Percentiles rank a stretch among this genome's conserved stretches.
Conservation (phyloP, 2,888 invertebrate species). For the Octodonta nipae region DNA sequence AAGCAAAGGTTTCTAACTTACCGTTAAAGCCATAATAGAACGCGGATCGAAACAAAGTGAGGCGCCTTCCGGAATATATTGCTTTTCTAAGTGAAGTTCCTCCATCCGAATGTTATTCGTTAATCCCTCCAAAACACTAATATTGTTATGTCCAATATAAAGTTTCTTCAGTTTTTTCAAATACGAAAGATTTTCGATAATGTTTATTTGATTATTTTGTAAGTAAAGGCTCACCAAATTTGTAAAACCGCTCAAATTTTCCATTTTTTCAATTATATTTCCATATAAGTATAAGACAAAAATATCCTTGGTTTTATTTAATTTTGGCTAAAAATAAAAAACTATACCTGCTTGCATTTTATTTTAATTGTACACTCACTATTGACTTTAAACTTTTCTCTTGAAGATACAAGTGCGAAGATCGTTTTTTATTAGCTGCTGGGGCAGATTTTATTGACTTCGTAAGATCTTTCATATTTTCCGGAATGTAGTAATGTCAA, state of each 20-base stretch:
- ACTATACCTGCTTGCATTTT: too few species aligned
- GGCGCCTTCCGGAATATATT: constrained; percentile 42
- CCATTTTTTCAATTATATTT: constrained; percentile 46
- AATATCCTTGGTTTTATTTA: constrained; percentile 33
- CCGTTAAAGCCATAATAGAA: constrained; percentile 44
- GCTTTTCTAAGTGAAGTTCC: constrained; percentile 57
- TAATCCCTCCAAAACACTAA: constrained; percentile 56
- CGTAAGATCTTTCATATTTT: background rate
- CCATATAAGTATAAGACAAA: constrained; percentile 49
- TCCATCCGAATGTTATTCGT: constrained; percentile 45
- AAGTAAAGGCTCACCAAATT: constrained; percentile 55
- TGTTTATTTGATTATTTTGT: constrained; percentile 68
- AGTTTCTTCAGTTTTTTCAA: constrained; percentile 60
- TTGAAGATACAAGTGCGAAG: constrained; percentile 20
- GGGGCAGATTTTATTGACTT: background rate
- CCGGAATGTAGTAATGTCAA: background rate
- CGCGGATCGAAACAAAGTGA: constrained; percentile 55
- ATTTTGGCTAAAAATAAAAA: constrained; percentile 9
- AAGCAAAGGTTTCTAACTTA: constrained; percentile 24
- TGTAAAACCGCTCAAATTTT: constrained; percentile 40
- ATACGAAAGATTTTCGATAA: constrained; percentile 54
- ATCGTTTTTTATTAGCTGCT: constrained; percentile 5
- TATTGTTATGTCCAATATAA: constrained; percentile 57
- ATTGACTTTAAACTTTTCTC: constrained; percentile 18
- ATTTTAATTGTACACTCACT: too few species aligned